Percentiles rank a stretch among this genome's conserved stretches.
These are phyloP conservation scores for Galeruca laticollis DNA, from an alignment of 2,888 invertebrate genomes.

Conservation along the genomic window DNA sequence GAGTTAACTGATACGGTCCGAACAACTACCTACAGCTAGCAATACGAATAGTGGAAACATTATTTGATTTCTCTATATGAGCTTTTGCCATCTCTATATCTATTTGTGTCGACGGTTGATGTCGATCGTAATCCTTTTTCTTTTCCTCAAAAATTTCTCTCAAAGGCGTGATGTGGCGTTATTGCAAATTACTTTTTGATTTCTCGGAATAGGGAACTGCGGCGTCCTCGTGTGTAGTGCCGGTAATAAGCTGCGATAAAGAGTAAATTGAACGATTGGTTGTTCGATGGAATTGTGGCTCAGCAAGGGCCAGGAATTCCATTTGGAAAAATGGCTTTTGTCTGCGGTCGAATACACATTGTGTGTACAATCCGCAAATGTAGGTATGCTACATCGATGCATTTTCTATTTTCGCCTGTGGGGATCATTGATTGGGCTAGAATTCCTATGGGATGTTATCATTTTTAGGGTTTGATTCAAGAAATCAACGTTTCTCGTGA, in stretches of 20 bases:
- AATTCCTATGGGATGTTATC: conserved; percentile 5
- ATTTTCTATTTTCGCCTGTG: conserved; percentile 5
- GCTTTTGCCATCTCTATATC: conserved; percentile 22
- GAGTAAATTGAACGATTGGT: conserved; percentile 38
- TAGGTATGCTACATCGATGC: conserved; percentile 15
- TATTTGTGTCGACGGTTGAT: conserved; percentile 12
- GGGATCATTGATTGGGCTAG: conserved; percentile 12
- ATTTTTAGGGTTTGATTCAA: not conserved
- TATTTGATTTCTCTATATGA: not conserved
- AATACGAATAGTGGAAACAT: not conserved
- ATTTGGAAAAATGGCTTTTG: conserved; percentile 38
- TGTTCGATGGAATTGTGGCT: conserved; percentile 38
- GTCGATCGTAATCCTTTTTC: conserved; percentile 25
- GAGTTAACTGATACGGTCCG: too few species aligned
- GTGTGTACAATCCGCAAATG: conserved; percentile 15
- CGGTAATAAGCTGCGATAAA: conserved; percentile 39
- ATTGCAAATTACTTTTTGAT: conserved; percentile 47
- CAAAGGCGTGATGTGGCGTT: conserved; percentile 40
- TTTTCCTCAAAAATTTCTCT: conserved; percentile 31
- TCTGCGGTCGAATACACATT: conserved; percentile 27
- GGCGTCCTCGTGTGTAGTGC: conserved; percentile 21
- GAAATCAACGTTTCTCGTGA: too few species aligned
- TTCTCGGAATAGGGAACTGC: conserved; percentile 25
- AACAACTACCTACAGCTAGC: not conserved
- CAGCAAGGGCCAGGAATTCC: conserved; percentile 25